Evolutionary conservation across 2,888 invertebrate species (phyloP).

Genomic region (Patella pellucida): DNA sequence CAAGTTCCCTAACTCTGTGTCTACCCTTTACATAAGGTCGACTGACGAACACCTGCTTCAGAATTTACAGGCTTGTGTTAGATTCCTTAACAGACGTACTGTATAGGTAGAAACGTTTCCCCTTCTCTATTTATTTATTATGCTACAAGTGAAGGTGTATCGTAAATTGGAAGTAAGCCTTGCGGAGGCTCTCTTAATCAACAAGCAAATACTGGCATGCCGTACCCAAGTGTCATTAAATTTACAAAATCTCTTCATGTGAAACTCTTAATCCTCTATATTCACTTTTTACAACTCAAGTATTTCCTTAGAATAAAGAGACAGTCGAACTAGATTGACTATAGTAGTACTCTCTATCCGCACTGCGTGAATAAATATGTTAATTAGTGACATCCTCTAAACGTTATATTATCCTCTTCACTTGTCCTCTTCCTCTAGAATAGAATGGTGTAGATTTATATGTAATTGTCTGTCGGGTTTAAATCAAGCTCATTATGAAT

Average conservation of each 20-base stretch:
- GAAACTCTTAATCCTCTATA: background rate
- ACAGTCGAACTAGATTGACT: no score
- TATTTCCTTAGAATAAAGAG: background rate
- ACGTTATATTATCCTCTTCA: no score
- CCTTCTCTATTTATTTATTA: constrained; percentile 7
- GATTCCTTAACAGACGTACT: constrained; percentile 3
- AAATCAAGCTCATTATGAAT: no score
- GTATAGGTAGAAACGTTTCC: constrained; percentile 4
- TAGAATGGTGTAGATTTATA: no score
- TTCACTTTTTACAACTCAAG: constrained; percentile 6
- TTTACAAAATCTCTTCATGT: constrained; percentile 8
- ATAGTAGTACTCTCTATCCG: no score
- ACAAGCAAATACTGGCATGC: constrained; percentile 9
- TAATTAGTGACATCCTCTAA: no score
- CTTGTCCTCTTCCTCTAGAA: no score
- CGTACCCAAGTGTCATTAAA: constrained; percentile 11
- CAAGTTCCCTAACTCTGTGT: background rate
- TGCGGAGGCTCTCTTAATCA: background rate
- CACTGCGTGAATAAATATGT: no score
- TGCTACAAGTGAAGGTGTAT: constrained; percentile 10
- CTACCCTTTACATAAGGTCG: constrained; percentile 8
- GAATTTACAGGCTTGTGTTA: background rate
- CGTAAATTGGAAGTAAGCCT: constrained; percentile 12
- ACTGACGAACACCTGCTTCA: constrained; percentile 5
- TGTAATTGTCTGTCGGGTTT: no score